Evolutionary conservation across 2,113 vertebrate species (phyloP).

Genomic region (Tapirus terrestris): DNA sequence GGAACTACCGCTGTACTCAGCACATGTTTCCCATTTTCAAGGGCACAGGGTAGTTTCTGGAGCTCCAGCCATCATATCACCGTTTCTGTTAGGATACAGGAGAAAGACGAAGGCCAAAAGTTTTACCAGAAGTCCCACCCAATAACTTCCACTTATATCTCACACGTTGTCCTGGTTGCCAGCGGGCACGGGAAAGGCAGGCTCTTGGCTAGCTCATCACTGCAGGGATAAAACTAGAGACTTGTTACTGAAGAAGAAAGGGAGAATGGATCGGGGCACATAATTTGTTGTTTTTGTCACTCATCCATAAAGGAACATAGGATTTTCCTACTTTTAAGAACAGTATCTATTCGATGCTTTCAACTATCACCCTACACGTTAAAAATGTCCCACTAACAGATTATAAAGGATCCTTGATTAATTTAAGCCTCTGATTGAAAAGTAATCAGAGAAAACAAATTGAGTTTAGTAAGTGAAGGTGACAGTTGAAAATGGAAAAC

Average conservation of each 20-base stretch:
- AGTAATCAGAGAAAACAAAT: neutral
- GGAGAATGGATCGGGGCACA: neutral
- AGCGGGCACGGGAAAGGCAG: neutral
- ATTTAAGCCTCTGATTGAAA: slow-evolving; percentile 9
- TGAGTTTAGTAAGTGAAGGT: neutral
- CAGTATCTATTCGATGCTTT: neutral
- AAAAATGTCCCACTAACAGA: neutral
- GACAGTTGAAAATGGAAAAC: neutral
- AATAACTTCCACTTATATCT: neutral
- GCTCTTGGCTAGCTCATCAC: neutral
- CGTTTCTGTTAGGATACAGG: neutral
- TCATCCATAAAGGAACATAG: neutral
- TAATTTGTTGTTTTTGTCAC: neutral
- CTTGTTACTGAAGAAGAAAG: neutral
- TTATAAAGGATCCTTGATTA: neutral
- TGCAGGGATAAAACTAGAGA: neutral
- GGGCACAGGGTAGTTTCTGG: neutral
- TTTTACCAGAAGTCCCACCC: neutral
- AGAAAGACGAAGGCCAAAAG: neutral
- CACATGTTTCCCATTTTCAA: neutral
- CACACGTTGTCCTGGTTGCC: neutral
- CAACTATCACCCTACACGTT: neutral
- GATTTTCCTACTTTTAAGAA: neutral
- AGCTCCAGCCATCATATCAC: neutral
- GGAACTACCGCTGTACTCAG: neutral